These are phyloP conservation scores for Oscheius myriophilus DNA, from an alignment of 2,888 invertebrate genomes.

Conservation along the genomic window DNA sequence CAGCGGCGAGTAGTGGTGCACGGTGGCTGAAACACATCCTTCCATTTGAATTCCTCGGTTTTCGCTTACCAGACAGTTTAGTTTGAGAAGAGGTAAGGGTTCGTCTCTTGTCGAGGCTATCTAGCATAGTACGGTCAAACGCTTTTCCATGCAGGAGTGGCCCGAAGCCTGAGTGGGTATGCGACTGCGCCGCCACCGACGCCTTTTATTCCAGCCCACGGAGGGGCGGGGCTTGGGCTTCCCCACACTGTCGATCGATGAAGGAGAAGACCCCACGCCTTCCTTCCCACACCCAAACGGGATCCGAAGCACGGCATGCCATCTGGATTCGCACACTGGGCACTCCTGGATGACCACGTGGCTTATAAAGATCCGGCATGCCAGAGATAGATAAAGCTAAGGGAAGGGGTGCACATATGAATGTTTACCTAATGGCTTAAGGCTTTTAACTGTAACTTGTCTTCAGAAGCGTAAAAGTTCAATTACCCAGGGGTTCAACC, in stretches of 20 bases:
- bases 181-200: background rate
- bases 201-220: slow-evolving; percentile 16
- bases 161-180: slow-evolving; percentile 16
- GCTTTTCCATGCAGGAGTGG: slow-evolving; percentile 29
- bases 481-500: too few relatives aligned
- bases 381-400: too few relatives aligned
- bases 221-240: slow-evolving; percentile 29
- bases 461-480: too few relatives aligned
- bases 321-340: too few relatives aligned
- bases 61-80: too few relatives aligned
- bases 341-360: too few relatives aligned
- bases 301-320: background rate
- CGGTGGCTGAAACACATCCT: slow-evolving; percentile 13
- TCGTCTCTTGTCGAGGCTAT: slow-evolving; percentile 27
- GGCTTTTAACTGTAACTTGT: too few relatives aligned
- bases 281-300: background rate
- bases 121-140: slow-evolving; percentile 31
- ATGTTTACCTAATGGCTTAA: too few relatives aligned
- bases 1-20: slow-evolving; percentile 21
- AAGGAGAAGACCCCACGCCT: background rate
- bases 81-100: slow-evolving; percentile 4
- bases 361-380: too few relatives aligned
- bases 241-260: slow-evolving; percentile 29
- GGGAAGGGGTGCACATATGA: too few relatives aligned
- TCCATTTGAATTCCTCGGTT: background rate